phyloP scores from a whole-genome alignment of 37 sponge, comb jelly and placozoan species.

The Tethya wilhelma region DNA sequence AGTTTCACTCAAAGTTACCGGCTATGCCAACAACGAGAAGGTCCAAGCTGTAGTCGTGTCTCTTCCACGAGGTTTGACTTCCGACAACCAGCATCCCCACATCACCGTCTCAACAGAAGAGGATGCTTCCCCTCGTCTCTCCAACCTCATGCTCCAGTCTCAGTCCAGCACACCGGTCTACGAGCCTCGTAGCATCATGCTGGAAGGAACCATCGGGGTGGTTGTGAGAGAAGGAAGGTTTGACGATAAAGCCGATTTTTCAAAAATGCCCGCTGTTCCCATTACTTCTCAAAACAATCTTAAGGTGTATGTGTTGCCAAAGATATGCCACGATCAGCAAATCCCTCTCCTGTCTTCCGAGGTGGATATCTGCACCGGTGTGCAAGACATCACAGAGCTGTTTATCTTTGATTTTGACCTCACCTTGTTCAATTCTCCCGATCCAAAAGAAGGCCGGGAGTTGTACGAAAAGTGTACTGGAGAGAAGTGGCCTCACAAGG shows the following conservation, averaged over 20 bases:
- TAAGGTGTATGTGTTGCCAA: not conserved
- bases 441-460: conserved; percentile 59
- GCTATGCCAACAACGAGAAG: conserved; percentile 44
- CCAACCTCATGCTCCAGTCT: conserved; percentile 69
- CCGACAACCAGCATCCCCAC: conserved; percentile 69
- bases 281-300: not conserved
- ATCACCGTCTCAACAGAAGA: conserved; percentile 78
- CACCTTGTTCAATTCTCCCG: conserved; percentile 77
- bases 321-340: not conserved
- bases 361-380: conserved; percentile 53
- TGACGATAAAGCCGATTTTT: not conserved
- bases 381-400: conserved; percentile 57
- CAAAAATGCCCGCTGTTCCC: not conserved
- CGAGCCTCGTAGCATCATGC: not conserved
- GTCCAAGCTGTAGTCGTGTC: conserved; percentile 72
- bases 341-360: not conserved
- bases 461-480: conserved; percentile 72
- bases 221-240: conserved; percentile 1
- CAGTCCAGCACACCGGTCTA: not conserved
- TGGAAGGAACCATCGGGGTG: conserved; percentile 63
- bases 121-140: conserved; percentile 43
- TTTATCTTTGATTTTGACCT: conserved; percentile 92
- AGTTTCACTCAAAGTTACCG: conserved; percentile 52
- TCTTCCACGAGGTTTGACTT: conserved; percentile 20
- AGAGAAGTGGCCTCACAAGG: conserved; percentile 67